Conservation (phyloP, 2,888 invertebrate species). For the Didymodactylos carnosus region DNA sequence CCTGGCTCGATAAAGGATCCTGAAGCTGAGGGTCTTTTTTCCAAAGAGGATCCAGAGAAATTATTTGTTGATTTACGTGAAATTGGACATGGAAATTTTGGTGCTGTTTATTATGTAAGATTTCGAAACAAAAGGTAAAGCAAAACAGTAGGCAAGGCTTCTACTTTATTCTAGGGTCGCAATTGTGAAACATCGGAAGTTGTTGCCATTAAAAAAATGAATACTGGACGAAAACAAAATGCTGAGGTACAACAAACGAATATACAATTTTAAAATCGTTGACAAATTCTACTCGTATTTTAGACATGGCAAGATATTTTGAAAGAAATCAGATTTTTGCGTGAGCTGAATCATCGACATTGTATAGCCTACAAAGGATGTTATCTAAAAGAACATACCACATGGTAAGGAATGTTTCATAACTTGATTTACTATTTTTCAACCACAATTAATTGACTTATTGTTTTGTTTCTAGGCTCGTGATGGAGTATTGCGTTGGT, state of each 20-base stretch:
- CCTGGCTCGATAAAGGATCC: neutral
- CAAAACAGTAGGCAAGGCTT: no score
- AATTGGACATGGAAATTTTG: conserved; percentile 98
- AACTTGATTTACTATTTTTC: no score
- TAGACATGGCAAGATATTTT: conserved; percentile 99
- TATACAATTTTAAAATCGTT: neutral
- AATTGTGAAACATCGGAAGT: conserved; percentile 70
- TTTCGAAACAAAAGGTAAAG: no score
- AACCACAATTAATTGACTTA: no score
- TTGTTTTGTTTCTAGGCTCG: no score
- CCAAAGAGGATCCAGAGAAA: conserved; percentile 7
- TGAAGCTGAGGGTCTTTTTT: neutral
- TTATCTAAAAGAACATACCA: conserved; percentile 79
- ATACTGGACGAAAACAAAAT: conserved; percentile 78
- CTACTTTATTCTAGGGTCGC: neutral
- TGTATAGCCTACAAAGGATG: conserved; percentile 97
- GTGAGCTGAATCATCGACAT: conserved; percentile 79
- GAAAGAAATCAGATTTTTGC: conserved; percentile 89
- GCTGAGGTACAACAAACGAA: conserved; percentile 36
- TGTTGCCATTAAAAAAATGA: conserved; percentile 99
- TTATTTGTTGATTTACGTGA: conserved; percentile 30
- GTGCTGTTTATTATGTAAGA: conserved; percentile 86
- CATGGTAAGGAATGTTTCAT: no score
- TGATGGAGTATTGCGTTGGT: conserved; percentile 98
- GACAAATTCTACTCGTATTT: conserved; percentile 40